A percentile compares a stretch with the other conserved stretches of the same genome.
Conservation (phyloP, 2,113 vertebrate species). For the Suricata suricatta region DNA sequence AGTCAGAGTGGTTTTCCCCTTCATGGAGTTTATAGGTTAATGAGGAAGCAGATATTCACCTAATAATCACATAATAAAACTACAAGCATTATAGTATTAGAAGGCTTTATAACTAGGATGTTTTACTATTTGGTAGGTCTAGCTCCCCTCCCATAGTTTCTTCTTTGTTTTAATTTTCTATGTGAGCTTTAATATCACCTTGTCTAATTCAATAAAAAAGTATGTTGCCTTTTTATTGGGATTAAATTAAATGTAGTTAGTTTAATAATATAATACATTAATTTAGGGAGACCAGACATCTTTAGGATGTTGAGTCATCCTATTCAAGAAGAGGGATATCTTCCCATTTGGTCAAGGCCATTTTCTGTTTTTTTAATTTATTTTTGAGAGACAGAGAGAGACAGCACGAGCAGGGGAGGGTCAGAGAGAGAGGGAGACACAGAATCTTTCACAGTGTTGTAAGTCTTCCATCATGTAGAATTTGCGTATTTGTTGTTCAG, state of each 20-base stretch:
- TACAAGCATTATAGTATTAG: background rate
- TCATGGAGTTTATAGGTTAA: background rate
- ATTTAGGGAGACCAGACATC: background rate
- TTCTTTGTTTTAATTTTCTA: background rate
- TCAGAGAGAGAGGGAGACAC: no score
- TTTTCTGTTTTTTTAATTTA: no score
- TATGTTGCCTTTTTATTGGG: slow-evolving; percentile 9
- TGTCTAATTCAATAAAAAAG: background rate
- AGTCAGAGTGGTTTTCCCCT: background rate
- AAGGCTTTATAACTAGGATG: background rate
- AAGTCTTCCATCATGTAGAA: background rate
- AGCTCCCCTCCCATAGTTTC: background rate
- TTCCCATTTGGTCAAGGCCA: background rate
- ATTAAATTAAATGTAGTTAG: background rate
- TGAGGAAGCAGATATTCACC: background rate
- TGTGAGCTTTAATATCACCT: background rate
- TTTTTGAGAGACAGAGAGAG: no score
- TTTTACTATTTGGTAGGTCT: background rate
- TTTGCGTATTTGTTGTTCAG: background rate
- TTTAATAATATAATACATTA: background rate
- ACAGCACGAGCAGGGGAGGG: no score
- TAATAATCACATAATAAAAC: background rate
- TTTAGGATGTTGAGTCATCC: background rate
- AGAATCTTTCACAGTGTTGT: background rate
- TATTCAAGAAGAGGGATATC: background rate